Percentiles rank a stretch among this genome's conserved stretches.
Conservation (phyloP, 64 coral and sea anemone genomes). For the Hydrozoanthus tunicans region DNA sequence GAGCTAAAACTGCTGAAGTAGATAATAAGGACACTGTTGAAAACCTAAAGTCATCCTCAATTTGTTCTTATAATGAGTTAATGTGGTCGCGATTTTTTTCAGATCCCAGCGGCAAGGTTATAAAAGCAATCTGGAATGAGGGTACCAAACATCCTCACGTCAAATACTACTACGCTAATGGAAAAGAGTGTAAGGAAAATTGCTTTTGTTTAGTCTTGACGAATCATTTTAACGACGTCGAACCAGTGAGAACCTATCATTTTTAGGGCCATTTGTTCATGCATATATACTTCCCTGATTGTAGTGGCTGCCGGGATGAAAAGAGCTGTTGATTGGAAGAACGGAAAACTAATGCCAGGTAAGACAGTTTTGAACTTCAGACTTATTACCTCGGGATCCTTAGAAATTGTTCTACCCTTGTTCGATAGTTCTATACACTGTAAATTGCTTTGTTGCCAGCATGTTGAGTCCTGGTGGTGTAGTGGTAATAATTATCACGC, state of each 20-base stretch:
- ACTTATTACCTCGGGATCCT: too few relatives aligned
- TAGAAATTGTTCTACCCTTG: too few relatives aligned
- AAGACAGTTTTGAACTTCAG: not conserved
- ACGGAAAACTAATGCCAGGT: slow-evolving; percentile 50
- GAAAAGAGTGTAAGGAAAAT: slow-evolving; percentile 73
- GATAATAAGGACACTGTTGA: too few relatives aligned
- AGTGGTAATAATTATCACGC: too few relatives aligned
- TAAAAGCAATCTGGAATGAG: slow-evolving; percentile 68
- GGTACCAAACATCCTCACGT: slow-evolving; percentile 81
- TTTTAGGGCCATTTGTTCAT: too few relatives aligned
- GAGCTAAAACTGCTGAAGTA: too few relatives aligned
- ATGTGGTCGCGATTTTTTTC: not conserved
- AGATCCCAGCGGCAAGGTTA: slow-evolving; percentile 35
- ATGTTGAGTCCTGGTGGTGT: too few relatives aligned
- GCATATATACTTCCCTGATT: not conserved
- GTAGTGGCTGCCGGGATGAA: slow-evolving; percentile 51
- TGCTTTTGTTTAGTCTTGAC: not conserved
- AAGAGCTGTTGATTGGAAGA: slow-evolving; percentile 43
- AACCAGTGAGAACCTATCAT: not conserved
- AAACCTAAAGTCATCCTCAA: too few relatives aligned
- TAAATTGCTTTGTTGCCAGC: too few relatives aligned
- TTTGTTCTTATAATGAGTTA: not conserved
- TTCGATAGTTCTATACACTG: too few relatives aligned
- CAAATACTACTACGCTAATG: slow-evolving; percentile 78
- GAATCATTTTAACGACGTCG: not conserved